These are phyloP conservation scores for Cecropterus lyciades DNA, from an alignment of 1,140 invertebrate genomes.

Conservation along the genomic window DNA sequence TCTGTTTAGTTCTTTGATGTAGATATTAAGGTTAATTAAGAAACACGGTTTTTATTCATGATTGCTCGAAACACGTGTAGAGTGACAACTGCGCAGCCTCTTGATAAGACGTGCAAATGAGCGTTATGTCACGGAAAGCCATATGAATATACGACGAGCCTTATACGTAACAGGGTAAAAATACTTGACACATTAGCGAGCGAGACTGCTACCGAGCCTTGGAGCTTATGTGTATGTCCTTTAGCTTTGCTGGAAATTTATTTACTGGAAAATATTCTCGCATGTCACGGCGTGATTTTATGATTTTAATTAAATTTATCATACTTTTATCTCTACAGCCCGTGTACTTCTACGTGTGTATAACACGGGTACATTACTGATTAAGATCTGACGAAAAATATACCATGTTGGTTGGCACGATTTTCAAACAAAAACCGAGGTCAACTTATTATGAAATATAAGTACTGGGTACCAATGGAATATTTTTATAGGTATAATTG, in stretches of 20 bases:
- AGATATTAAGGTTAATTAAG: conserved; percentile 26
- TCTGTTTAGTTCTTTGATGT: conserved; percentile 26
- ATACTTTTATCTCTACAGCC: too few species aligned
- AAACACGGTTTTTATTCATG: conserved; percentile 28
- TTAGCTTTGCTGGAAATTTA: conserved; percentile 18
- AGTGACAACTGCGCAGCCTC: conserved; percentile 20
- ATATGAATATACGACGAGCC: conserved; percentile 20
- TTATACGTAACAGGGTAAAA: conserved; percentile 27
- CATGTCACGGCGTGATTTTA: neutral
- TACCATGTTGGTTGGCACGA: too few species aligned
- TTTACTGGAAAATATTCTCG: neutral
- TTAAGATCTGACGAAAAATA: too few species aligned
- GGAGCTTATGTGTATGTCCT: conserved; percentile 16
- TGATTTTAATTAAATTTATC: neutral
- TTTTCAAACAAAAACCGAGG: too few species aligned
- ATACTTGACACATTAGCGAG: conserved; percentile 28
- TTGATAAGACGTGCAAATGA: conserved; percentile 34
- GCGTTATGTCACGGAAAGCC: conserved; percentile 22
- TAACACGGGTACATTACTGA: too few species aligned
- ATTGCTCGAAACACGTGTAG: conserved; percentile 31
- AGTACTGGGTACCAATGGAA: too few species aligned
- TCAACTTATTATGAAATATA: too few species aligned
- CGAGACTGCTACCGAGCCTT: neutral
- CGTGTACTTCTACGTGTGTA: too few species aligned
- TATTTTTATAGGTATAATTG: too few species aligned